These are phyloP conservation scores for Tylochromis polylepis DNA, from an alignment of 2,113 vertebrate species.

Conservation along the genomic window DNA sequence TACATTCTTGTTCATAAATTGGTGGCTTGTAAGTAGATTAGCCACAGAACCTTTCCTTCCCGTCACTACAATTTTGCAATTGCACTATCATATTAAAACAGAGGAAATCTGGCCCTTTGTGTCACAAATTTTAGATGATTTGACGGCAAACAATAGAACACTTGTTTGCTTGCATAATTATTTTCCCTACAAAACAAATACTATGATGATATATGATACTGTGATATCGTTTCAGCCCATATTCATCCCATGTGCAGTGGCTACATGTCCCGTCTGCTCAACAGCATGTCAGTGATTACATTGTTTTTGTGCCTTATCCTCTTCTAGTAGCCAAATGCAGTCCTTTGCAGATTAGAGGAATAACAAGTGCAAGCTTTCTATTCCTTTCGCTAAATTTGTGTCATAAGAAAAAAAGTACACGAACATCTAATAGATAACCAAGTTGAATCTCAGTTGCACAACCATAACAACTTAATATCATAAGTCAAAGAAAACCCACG, in stretches of 20 bases:
- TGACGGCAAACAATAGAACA: neutral
- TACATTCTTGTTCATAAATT: neutral
- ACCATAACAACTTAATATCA: constrained; percentile 13
- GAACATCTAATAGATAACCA: neutral
- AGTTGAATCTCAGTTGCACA: neutral
- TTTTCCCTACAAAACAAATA: neutral
- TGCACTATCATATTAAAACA: neutral
- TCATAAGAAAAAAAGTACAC: neutral
- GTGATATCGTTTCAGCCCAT: neutral
- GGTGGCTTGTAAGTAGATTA: neutral
- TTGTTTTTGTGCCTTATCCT: neutral
- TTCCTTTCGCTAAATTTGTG: neutral
- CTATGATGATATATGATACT: neutral
- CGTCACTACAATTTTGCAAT: rapidly evolving
- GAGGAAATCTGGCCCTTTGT: neutral
- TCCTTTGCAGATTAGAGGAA: neutral
- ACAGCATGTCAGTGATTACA: neutral
- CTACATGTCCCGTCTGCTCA: neutral
- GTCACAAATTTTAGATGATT: neutral
- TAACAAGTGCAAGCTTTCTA: neutral
- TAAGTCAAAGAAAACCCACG: constrained; percentile 51
- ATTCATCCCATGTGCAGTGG: neutral
- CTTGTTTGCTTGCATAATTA: neutral
- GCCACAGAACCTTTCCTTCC: neutral
- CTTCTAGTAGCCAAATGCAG: neutral